These are phyloP conservation scores for Kradibia gibbosae DNA, from an alignment of 1,140 invertebrate species.

Conservation along the genomic window DNA sequence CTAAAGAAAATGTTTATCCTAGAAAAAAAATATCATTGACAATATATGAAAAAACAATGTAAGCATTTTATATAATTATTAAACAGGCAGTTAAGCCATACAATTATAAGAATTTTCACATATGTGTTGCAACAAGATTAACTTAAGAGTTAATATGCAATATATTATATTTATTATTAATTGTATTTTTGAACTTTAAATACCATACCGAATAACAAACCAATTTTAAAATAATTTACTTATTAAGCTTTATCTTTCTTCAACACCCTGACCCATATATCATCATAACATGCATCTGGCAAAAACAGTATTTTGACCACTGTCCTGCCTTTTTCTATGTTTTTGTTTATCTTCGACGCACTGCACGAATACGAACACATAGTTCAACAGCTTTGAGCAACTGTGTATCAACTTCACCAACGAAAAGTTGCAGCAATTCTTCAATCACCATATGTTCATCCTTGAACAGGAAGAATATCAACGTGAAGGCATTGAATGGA, in stretches of 20 bases:
- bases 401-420: conserved; percentile 85
- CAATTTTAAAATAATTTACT: conserved; percentile 43
- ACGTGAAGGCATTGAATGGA: conserved; percentile 80
- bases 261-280: conserved; percentile 12
- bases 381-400: conserved; percentile 74
- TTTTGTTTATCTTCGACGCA: conserved; percentile 48
- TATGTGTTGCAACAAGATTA: background rate
- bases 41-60: background rate
- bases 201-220: conserved; percentile 12
- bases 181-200: background rate
- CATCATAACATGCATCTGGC: conserved; percentile 46
- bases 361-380: conserved; percentile 53
- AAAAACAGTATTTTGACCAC: conserved; percentile 64
- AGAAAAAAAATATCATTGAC: background rate
- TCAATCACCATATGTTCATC: conserved; percentile 85
- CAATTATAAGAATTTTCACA: conserved; percentile 2
- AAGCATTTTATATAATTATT: background rate
- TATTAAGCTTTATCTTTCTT: conserved; percentile 13
- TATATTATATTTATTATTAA: no score
- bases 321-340: conserved; percentile 65
- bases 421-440: conserved; percentile 82
- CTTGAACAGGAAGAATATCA: conserved; percentile 84
- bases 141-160: background rate
- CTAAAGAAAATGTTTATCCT: no score
- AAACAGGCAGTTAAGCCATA: background rate